A percentile compares a stretch with the other conserved stretches of the same genome.
Evolutionary conservation across 2,113 vertebrate genomes (phyloP).

Genomic region (Cottus gobio): DNA sequence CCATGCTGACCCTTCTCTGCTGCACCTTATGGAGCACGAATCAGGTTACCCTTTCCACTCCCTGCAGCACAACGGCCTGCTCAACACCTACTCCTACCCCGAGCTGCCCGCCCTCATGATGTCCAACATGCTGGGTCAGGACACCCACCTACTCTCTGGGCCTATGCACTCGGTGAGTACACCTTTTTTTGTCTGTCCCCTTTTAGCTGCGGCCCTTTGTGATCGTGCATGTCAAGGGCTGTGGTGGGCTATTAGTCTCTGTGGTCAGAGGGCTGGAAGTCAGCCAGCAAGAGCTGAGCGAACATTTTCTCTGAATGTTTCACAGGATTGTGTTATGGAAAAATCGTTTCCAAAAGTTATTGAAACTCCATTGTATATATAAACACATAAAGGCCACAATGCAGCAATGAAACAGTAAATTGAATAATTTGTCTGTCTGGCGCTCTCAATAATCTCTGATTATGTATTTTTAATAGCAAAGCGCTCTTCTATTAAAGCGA

Average conservation of each 20-base stretch:
- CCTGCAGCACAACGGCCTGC: conserved; percentile 93
- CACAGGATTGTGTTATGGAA: conserved; percentile 14
- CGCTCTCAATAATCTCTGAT: conserved; percentile 3
- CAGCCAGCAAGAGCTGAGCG: background rate
- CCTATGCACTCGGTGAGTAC: conserved; percentile 96
- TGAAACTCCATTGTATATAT: background rate
- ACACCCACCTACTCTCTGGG: conserved; percentile 94
- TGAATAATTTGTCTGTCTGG: background rate
- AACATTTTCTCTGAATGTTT: conserved; percentile 36
- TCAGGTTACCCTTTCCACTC: conserved; percentile 95
- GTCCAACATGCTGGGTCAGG: conserved; percentile 98
- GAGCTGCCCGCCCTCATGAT: conserved; percentile 99
- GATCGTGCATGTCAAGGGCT: conserved; percentile 44
- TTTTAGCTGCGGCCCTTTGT: conserved; percentile 39
- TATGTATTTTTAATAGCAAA: conserved; percentile 36
- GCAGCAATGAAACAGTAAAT: conserved; percentile 22
- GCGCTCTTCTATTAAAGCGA: conserved; percentile 31
- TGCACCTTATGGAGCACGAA: conserved; percentile 97
- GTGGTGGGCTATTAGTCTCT: conserved; percentile 42
- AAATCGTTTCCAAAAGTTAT: conserved; percentile 13
- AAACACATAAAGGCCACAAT: background rate
- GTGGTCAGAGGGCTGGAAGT: conserved; percentile 25
- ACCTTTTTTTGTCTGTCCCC: conserved; percentile 10
- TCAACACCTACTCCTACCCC: conserved; percentile 95
- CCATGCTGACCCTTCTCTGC: conserved; percentile 92